Conservation (phyloP, 2,888 invertebrate species). For the Ochlodes sylvanus region DNA sequence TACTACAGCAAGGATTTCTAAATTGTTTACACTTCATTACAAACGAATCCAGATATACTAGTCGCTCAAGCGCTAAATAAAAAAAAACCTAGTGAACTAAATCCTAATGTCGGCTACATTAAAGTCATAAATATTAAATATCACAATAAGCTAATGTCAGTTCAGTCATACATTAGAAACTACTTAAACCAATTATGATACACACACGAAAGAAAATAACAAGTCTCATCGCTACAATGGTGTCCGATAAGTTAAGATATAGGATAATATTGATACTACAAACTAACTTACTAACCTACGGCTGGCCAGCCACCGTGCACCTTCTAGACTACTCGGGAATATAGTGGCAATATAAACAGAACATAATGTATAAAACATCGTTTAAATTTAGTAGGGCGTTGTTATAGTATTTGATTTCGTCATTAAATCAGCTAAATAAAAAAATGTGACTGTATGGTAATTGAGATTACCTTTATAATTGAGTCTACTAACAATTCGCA, state of each 20-base stretch:
- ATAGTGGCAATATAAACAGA: no score
- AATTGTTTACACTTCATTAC: slow-evolving; percentile 17
- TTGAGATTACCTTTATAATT: no score
- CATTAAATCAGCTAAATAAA: no score
- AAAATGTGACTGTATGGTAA: no score
- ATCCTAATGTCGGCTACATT: slow-evolving; percentile 51
- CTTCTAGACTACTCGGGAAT: neutral
- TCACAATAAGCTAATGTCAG: slow-evolving; percentile 83
- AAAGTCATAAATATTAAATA: slow-evolving; percentile 81
- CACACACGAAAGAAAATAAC: slow-evolving; percentile 58
- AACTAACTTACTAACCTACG: slow-evolving; percentile 25
- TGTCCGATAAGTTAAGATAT: slow-evolving; percentile 21
- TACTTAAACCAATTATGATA: slow-evolving; percentile 54
- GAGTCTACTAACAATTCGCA: no score
- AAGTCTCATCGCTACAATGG: slow-evolving; percentile 5
- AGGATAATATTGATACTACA: slow-evolving; percentile 22
- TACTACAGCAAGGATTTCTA: no score
- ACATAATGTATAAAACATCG: neutral
- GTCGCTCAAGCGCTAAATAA: slow-evolving; percentile 18
- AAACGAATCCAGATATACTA: slow-evolving; percentile 36
- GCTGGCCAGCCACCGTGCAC: slow-evolving; percentile 20
- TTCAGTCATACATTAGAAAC: slow-evolving; percentile 76
- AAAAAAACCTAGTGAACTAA: slow-evolving; percentile 17
- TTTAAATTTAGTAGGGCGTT: no score
- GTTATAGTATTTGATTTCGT: no score